phyloP scores from a whole-genome alignment of 1,140 invertebrate species.

The Papilio machaon region DNA sequence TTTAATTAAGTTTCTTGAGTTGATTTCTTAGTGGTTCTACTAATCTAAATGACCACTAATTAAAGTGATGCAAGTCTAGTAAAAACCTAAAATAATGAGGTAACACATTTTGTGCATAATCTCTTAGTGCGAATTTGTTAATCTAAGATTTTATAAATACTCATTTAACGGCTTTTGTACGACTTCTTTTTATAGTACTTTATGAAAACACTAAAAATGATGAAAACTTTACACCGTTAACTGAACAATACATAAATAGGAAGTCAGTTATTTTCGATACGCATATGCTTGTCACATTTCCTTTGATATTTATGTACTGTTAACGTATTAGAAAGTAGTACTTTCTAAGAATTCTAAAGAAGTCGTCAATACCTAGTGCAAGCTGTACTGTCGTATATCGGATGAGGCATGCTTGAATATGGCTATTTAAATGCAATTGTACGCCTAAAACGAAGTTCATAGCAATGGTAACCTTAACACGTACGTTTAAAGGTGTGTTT shows the following conservation, averaged over 20 bases:
- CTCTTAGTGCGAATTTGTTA: neutral
- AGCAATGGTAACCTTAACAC: slow-evolving; percentile 52
- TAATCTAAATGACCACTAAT: neutral
- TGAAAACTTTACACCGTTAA: slow-evolving; percentile 8
- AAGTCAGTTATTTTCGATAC: slow-evolving; percentile 30
- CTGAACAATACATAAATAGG: slow-evolving; percentile 9
- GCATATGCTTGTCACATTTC: slow-evolving; percentile 28
- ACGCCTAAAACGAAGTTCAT: slow-evolving; percentile 23
- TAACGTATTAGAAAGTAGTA: slow-evolving; percentile 59
- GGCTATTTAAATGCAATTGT: slow-evolving; percentile 54
- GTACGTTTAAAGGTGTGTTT: slow-evolving; percentile 39
- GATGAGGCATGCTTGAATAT: slow-evolving; percentile 66
- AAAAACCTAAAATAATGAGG: neutral
- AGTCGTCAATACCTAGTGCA: slow-evolving; percentile 58
- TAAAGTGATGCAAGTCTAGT: neutral
- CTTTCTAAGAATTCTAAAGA: slow-evolving; percentile 60
- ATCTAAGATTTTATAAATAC: neutral
- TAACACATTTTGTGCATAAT: neutral
- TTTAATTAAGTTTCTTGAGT: neutral
- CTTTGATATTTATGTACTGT: slow-evolving; percentile 31
- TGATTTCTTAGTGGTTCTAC: neutral
- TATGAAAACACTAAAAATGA: neutral
- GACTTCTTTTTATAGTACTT: neutral
- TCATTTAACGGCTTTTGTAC: too few relatives aligned
- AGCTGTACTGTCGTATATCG: slow-evolving; percentile 57